Conservation (phyloP, 2,888 invertebrate genomes). For the Mycogona germanica region DNA sequence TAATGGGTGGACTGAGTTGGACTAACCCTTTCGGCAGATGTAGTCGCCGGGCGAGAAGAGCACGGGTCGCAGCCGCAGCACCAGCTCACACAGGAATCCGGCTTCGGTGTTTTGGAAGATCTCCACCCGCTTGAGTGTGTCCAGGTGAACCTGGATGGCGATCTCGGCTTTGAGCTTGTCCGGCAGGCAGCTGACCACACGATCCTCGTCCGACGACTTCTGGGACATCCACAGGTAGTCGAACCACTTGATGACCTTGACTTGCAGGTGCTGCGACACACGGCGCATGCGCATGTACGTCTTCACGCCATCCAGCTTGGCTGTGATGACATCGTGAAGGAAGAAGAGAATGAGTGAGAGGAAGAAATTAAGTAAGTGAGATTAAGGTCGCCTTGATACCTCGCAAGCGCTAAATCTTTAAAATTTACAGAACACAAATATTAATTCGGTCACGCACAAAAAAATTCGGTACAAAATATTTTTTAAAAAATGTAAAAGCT, state of each 20-base stretch:
- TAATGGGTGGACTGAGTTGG: background rate
- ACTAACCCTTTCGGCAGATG: conserved; percentile 93
- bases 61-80: conserved; percentile 84
- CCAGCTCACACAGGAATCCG: conserved; percentile 94
- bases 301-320: conserved; percentile 95
- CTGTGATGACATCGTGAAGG: conserved; percentile 61
- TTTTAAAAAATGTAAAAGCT: too few species aligned
- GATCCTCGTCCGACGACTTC: conserved; percentile 96
- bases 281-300: conserved; percentile 96
- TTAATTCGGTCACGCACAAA: too few species aligned
- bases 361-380: background rate
- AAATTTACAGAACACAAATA: too few species aligned
- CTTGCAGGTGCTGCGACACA: conserved; percentile 88
- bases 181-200: conserved; percentile 85
- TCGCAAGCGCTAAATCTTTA: too few species aligned
- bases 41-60: conserved; percentile 97
- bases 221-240: conserved; percentile 98
- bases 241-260: conserved; percentile 98
- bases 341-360: background rate
- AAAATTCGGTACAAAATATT: too few species aligned
- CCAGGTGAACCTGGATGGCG: conserved; percentile 97
- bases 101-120: conserved; percentile 99
- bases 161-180: conserved; percentile 98
- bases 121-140: conserved; percentile 93
- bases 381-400: too few species aligned